These are phyloP conservation scores for Hoplostethus atlanticus DNA, from an alignment of 2,797 vertebrate genomes.

Conservation along the genomic window DNA sequence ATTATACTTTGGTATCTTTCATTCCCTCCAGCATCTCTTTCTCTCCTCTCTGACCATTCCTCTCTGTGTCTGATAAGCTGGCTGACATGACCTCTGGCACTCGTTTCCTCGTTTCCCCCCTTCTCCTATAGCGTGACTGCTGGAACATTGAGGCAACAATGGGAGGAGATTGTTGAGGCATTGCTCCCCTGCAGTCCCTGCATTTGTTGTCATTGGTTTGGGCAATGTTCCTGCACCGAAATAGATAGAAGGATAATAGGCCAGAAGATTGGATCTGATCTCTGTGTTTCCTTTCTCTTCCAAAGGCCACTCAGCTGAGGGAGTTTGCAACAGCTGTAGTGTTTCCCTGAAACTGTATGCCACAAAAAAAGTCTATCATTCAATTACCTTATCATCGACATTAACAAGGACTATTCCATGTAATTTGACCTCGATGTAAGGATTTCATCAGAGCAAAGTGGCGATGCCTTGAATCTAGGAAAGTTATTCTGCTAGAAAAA, in stretches of 20 bases:
- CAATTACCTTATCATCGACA: too few relatives aligned
- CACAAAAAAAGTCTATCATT: background rate
- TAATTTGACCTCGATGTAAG: too few relatives aligned
- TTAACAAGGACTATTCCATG: background rate
- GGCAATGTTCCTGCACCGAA: conserved; percentile 4
- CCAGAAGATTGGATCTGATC: background rate
- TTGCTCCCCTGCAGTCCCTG: background rate
- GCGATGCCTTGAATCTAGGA: too few relatives aligned
- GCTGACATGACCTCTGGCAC: conserved; percentile 5
- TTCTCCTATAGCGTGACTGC: background rate
- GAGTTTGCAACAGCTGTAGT: background rate
- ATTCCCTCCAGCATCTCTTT: background rate
- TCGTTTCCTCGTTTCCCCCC: background rate
- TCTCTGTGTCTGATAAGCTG: background rate
- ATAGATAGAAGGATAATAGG: conserved; percentile 7
- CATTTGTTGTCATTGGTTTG: background rate
- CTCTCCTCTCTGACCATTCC: background rate
- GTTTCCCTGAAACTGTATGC: background rate
- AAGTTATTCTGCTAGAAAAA: too few relatives aligned
- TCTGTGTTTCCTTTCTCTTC: background rate
- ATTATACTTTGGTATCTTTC: background rate
- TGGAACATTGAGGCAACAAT: background rate
- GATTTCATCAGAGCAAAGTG: too few relatives aligned
- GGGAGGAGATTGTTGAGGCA: background rate
- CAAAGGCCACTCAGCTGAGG: background rate